A percentile compares a stretch with the other conserved stretches of the same genome.
phyloP scores from a whole-genome alignment of 2,797 vertebrate species.

The Halcyon smyrnensis region DNA sequence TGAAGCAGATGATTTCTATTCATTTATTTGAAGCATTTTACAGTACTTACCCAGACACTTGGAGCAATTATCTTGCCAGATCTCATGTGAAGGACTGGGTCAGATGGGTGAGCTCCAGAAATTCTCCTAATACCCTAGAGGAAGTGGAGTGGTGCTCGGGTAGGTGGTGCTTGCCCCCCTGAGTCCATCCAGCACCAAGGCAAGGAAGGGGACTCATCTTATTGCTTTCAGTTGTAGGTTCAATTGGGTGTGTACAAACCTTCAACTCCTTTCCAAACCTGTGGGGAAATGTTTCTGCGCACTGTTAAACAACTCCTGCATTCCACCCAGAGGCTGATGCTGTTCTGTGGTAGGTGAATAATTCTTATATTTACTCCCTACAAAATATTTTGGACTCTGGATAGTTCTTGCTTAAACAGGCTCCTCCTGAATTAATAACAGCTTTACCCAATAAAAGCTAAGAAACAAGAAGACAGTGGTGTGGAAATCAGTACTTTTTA shows the following conservation, averaged over 20 bases:
- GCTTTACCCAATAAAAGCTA: constrained; percentile 42
- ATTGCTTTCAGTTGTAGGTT: neutral
- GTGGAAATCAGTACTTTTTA: neutral
- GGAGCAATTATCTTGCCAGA: constrained; percentile 48
- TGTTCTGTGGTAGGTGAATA: constrained; percentile 66
- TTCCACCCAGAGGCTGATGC: constrained; percentile 64
- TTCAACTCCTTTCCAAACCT: constrained; percentile 25
- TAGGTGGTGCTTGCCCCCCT: neutral
- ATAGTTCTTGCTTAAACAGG: constrained; percentile 33
- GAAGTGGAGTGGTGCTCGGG: neutral
- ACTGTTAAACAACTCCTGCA: constrained; percentile 47
- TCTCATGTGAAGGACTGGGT: constrained; percentile 56
- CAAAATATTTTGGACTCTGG: constrained; percentile 41
- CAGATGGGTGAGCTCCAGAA: constrained; percentile 41
- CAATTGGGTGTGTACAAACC: neutral
- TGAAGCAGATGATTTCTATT: constrained; percentile 71
- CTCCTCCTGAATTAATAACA: constrained; percentile 61
- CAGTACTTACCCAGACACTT: constrained; percentile 67
- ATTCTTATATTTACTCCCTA: constrained; percentile 49
- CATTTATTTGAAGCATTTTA: constrained; percentile 69
- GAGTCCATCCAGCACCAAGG: neutral
- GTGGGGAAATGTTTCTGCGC: neutral
- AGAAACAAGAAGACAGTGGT: neutral
- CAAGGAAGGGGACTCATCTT: neutral
- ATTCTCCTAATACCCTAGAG: neutral